A percentile compares a stretch with the other conserved stretches of the same genome.
phyloP scores from a whole-genome alignment of 2,797 vertebrate genomes.

The Aphelocoma californica region DNA sequence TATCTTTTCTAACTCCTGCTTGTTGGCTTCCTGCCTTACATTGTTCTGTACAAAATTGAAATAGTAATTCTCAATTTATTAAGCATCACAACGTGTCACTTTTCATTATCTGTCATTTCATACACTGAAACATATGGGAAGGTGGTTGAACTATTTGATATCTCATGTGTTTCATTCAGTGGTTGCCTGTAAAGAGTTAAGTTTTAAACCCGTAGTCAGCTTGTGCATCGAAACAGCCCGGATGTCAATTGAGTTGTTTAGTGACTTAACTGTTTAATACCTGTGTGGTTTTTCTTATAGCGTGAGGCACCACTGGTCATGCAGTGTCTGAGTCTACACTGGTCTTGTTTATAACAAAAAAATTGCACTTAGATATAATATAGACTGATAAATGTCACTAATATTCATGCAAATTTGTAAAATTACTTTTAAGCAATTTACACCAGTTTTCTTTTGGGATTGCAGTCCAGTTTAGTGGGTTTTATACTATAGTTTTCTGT shows the following conservation, averaged over 20 bases:
- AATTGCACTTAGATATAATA: background rate
- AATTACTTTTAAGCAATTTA: background rate
- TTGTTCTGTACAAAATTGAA: background rate
- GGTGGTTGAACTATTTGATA: background rate
- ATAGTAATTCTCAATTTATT: background rate
- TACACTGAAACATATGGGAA: background rate
- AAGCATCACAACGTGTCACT: background rate
- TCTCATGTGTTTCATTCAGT: background rate
- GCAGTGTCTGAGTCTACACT: background rate
- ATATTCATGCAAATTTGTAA: background rate
- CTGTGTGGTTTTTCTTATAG: background rate
- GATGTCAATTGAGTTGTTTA: background rate
- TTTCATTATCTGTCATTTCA: background rate
- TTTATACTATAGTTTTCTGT: background rate
- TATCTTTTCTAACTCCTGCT: background rate
- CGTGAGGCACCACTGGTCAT: background rate
- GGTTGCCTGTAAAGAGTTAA: background rate
- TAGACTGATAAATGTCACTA: background rate
- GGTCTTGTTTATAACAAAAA: background rate
- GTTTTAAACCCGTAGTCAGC: background rate
- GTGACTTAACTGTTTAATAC: background rate
- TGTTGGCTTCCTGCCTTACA: background rate
- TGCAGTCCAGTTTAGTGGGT: background rate
- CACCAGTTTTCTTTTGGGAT: background rate
- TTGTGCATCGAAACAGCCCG: background rate